Evolutionary conservation across 1,140 invertebrate genomes (phyloP).

Genomic region (Brachionus plicatilis): DNA sequence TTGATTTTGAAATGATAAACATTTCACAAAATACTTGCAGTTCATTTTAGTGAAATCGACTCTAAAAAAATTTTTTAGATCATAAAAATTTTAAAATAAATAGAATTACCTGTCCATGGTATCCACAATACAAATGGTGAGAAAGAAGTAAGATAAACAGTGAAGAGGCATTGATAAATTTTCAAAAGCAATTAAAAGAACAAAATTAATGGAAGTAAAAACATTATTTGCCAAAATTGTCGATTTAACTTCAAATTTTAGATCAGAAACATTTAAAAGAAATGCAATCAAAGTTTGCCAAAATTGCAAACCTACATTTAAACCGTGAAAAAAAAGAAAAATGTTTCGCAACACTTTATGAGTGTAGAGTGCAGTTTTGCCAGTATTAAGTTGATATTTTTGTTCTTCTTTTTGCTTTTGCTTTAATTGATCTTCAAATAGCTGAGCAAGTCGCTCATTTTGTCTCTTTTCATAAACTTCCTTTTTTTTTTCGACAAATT

Average conservation of each 20-base stretch:
- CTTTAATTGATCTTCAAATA: constrained; percentile 19
- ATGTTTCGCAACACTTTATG: constrained; percentile 1
- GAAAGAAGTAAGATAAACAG: constrained; percentile 36
- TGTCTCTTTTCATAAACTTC: constrained; percentile 5
- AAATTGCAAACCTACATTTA: constrained; percentile 24
- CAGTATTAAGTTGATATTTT: constrained; percentile 19
- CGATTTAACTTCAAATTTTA: neutral
- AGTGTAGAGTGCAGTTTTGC: constrained; percentile 1
- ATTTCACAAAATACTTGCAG: constrained; percentile 23
- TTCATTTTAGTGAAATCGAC: constrained; percentile 34
- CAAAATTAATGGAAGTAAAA: neutral
- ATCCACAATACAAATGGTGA: constrained; percentile 21
- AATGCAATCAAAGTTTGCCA: neutral
- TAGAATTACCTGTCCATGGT: neutral
- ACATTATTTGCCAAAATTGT: neutral
- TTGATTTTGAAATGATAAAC: constrained; percentile 32
- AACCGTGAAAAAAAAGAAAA: constrained; percentile 21
- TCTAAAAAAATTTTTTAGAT: neutral
- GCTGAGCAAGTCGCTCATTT: constrained; percentile 8
- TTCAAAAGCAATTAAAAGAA: neutral
- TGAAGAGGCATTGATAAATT: constrained; percentile 27
- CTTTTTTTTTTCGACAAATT: constrained; percentile 24
- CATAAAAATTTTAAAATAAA: neutral
- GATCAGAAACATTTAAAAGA: neutral
- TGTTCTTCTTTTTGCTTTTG: constrained; percentile 29